Conservation (phyloP, 1,140 invertebrate genomes). For the Berghia stephanieae region DNA sequence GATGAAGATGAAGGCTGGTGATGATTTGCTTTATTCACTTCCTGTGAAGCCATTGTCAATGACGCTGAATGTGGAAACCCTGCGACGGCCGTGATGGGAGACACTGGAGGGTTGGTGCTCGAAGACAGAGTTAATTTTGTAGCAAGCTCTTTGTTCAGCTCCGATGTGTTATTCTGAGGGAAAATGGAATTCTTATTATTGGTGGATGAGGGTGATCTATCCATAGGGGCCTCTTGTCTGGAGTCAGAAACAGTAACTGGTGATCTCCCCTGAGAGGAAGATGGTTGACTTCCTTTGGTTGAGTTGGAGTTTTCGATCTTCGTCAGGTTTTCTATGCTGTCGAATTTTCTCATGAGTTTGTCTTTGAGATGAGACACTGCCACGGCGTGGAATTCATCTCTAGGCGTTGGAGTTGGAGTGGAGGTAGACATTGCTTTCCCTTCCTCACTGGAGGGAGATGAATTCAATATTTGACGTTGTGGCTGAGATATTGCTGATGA, state of each 20-base stretch:
- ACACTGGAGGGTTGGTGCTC: too few species aligned
- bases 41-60: too few species aligned
- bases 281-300: neutral
- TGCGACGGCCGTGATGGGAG: too few species aligned
- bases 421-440: too few species aligned
- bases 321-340: slow-evolving; percentile 53
- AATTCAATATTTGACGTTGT: neutral
- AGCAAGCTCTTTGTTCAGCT: slow-evolving; percentile 28
- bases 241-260: neutral
- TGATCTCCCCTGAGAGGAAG: neutral
- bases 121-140: slow-evolving; percentile 25
- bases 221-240: neutral
- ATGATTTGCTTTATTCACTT: too few species aligned
- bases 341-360: slow-evolving; percentile 57
- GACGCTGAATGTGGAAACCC: too few species aligned
- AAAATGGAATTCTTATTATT: slow-evolving; percentile 21
- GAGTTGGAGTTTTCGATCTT: slow-evolving; percentile 38
- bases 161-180: slow-evolving; percentile 8
- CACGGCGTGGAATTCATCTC: slow-evolving; percentile 50
- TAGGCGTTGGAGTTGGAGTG: too few species aligned
- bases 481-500: neutral
- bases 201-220: neutral
- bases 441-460: neutral
- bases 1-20: too few species aligned
- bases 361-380: slow-evolving; percentile 55